Conservation (phyloP, 2,797 vertebrate genomes). For the Cygnus olor region DNA sequence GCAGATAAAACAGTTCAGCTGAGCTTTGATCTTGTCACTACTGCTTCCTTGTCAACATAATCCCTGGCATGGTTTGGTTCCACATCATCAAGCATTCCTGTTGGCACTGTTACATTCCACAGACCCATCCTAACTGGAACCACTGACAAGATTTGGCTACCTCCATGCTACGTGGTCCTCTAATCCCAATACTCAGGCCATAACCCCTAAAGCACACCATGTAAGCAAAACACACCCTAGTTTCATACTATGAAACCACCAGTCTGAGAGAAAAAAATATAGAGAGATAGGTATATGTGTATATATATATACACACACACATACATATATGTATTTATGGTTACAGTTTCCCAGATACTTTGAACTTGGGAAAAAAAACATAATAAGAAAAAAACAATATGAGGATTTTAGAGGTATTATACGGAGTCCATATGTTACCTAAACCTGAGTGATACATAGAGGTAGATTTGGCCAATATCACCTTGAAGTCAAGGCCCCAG, state of each 20-base stretch:
- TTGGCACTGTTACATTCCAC: fast-evolving
- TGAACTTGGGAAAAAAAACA: not conserved
- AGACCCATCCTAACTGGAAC: not conserved
- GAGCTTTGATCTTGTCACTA: not conserved
- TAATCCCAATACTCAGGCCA: not conserved
- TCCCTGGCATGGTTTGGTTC: not conserved
- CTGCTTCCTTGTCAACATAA: not conserved
- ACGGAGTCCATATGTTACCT: too few relatives aligned
- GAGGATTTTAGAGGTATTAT: not conserved
- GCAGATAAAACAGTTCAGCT: not conserved
- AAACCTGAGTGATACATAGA: not conserved
- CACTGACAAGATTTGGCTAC: not conserved
- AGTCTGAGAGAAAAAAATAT: not conserved
- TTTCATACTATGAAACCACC: not conserved
- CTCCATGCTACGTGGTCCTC: not conserved
- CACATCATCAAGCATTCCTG: fast-evolving
- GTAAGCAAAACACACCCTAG: not conserved
- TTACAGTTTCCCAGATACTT: not conserved
- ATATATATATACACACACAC: too few relatives aligned
- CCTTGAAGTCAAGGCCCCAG: not conserved
- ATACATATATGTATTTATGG: too few relatives aligned
- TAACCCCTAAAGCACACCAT: fast-evolving
- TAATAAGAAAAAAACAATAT: not conserved
- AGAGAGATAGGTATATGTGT: too few relatives aligned
- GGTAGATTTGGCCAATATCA: not conserved